Percentiles rank a stretch among this genome's conserved stretches.
These are phyloP conservation scores for Schizotus pectinicornis DNA, from an alignment of 2,888 invertebrate species.

Conservation along the genomic window DNA sequence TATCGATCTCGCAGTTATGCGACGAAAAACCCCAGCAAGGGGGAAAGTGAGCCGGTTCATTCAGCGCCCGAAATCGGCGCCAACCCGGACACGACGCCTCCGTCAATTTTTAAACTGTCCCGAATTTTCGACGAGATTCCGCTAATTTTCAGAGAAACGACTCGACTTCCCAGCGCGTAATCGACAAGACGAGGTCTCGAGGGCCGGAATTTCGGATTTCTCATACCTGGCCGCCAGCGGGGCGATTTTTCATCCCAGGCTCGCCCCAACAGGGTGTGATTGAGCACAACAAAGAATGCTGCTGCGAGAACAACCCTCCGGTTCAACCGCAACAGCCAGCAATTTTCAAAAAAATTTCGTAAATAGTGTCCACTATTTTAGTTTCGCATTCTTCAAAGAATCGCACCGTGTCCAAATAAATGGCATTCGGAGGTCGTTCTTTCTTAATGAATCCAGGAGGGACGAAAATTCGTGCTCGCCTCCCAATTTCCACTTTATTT, in stretches of 20 bases:
- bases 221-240: constrained; percentile 28
- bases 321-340: constrained; percentile 1
- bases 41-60: constrained; percentile 26
- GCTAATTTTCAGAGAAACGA: not conserved
- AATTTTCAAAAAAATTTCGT: constrained; percentile 5
- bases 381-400: no score
- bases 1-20: constrained; percentile 39
- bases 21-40: constrained; percentile 11
- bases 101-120: not conserved
- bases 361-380: not conserved
- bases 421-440: no score
- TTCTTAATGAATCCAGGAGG: no score
- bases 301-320: constrained; percentile 2
- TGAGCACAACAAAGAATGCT: constrained; percentile 32
- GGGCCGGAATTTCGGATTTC: constrained; percentile 33
- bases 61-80: constrained; percentile 18
- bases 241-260: constrained; percentile 26
- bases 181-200: constrained; percentile 34
- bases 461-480: no score
- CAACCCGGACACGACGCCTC: not conserved
- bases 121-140: constrained; percentile 4
- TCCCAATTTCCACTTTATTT: no score
- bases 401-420: no score
- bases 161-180: constrained; percentile 19
- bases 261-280: constrained; percentile 36